These are phyloP conservation scores for Montipora sp. DNA, from an alignment of 64 coral and sea anemone species.

Conservation along the genomic window DNA sequence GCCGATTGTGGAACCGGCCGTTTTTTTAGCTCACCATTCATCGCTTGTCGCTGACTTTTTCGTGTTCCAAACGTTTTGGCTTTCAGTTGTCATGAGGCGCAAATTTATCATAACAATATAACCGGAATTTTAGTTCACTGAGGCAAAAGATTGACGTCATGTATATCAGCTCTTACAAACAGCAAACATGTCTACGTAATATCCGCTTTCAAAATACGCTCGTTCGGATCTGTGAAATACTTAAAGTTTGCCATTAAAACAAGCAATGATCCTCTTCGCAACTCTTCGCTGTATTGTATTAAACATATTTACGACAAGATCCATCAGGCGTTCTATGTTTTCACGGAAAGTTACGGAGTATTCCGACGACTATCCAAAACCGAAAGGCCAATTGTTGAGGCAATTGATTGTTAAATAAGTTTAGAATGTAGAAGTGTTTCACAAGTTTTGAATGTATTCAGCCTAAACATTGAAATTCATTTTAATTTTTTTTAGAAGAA, in stretches of 20 bases:
- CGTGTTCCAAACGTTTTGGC: not conserved
- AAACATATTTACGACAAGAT: not conserved
- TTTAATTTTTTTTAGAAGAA: not conserved
- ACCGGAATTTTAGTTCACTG: not conserved
- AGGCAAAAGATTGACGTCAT: conserved; percentile 12
- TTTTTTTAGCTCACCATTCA: not conserved
- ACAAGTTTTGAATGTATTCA: not conserved
- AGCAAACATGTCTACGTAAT: not conserved
- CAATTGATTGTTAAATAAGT: not conserved
- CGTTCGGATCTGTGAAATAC: not conserved
- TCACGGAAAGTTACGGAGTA: no score
- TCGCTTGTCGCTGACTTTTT: not conserved
- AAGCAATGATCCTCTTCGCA: not conserved
- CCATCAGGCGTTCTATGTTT: conserved; percentile 35
- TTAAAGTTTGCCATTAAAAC: not conserved
- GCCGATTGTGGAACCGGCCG: not conserved
- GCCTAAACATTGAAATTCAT: not conserved
- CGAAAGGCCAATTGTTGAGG: not conserved
- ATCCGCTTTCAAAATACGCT: not conserved
- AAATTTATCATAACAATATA: not conserved
- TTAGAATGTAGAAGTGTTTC: not conserved
- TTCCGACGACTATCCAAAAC: conserved; percentile 5
- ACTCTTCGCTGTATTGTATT: not conserved
- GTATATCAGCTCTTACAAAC: not conserved
- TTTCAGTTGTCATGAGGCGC: not conserved